Evolutionary conservation across 2,797 vertebrate species (phyloP).

Genomic region (Cottoperca gobio): DNA sequence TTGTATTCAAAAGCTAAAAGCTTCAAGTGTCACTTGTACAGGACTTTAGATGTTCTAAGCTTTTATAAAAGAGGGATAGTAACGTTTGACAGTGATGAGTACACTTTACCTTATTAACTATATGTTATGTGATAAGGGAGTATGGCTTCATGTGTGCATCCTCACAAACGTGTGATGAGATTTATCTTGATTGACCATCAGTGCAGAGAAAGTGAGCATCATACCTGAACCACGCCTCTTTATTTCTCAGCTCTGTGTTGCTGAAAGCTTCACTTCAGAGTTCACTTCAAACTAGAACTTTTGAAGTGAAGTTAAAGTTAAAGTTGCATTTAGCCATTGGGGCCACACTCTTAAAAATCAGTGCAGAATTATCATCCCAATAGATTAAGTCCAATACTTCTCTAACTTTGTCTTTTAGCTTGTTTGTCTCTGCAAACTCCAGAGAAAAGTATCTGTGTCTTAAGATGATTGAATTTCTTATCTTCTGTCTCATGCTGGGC

Average conservation of each 20-base stretch:
- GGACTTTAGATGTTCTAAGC: not conserved
- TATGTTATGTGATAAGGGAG: fast-evolving
- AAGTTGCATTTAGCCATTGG: not conserved
- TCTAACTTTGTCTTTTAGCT: not conserved
- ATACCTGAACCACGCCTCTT: not conserved
- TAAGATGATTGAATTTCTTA: not conserved
- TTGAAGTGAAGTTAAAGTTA: not conserved
- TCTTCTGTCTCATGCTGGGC: not conserved
- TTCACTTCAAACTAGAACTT: not conserved
- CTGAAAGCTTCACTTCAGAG: not conserved
- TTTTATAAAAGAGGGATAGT: not conserved
- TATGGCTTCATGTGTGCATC: not conserved
- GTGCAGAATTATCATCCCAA: not conserved
- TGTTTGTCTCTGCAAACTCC: not conserved
- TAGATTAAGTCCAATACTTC: not conserved
- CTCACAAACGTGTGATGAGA: not conserved
- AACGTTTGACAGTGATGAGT: too few species aligned
- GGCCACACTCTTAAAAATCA: not conserved
- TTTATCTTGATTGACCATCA: not conserved
- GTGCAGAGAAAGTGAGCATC: not conserved
- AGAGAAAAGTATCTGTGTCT: not conserved
- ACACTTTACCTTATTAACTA: not conserved
- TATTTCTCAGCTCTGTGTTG: not conserved
- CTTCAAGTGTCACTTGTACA: not conserved
- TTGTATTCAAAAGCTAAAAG: not conserved